Percentiles rank a stretch among this genome's conserved stretches.
Conservation (phyloP, 2,888 invertebrate genomes). For the Macaria liturata region DNA sequence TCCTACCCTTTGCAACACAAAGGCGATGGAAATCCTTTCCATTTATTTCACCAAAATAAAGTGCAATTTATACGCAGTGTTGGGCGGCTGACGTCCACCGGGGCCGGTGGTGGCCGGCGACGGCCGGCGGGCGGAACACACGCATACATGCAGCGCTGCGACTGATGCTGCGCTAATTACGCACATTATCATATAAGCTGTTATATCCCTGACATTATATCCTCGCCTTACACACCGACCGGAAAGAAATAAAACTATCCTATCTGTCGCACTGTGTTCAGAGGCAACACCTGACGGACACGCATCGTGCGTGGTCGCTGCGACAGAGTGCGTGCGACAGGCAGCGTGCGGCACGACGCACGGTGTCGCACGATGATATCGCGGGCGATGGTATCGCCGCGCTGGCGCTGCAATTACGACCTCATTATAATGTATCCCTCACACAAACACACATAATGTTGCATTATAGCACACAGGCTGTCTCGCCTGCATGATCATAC, state of each 20-base stretch:
- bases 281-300: too few relatives aligned
- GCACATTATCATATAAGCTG: too few relatives aligned
- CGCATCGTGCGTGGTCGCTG: neutral
- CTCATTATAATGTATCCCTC: slow-evolving; percentile 19
- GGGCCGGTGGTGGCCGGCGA: too few relatives aligned
- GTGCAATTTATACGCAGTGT: slow-evolving; percentile 21
- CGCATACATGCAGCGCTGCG: slow-evolving; percentile 4
- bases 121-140: too few relatives aligned
- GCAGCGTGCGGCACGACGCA: neutral
- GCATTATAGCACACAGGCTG: too few relatives aligned
- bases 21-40: slow-evolving; percentile 25
- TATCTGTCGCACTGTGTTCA: too few relatives aligned
- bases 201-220: too few relatives aligned
- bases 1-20: slow-evolving; percentile 27
- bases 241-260: too few relatives aligned
- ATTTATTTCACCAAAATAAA: slow-evolving; percentile 21
- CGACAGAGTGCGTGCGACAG: neutral
- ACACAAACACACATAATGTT: neutral
- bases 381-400: slow-evolving; percentile 10
- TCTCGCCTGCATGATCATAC: too few relatives aligned
- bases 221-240: neutral
- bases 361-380: slow-evolving; percentile 9
- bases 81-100: too few relatives aligned
- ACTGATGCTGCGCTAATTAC: too few relatives aligned
- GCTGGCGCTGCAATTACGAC: slow-evolving; percentile 13